These are phyloP conservation scores for Brachionus asplanchnoidis DNA, from an alignment of 1,140 invertebrate species.

Conservation along the genomic window DNA sequence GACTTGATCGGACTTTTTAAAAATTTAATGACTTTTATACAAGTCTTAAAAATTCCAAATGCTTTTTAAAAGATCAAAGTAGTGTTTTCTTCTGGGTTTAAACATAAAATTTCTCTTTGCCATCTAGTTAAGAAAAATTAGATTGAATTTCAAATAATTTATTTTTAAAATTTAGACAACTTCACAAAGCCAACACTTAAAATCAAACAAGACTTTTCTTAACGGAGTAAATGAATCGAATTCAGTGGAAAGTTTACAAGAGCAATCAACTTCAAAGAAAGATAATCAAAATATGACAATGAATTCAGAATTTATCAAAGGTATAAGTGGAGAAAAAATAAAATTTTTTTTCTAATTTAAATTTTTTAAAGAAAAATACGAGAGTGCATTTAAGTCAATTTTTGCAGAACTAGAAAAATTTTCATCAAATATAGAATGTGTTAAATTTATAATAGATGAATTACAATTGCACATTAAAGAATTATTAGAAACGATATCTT, in stretches of 20 bases:
- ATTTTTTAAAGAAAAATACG: slow-evolving; percentile 34
- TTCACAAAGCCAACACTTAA: not conserved
- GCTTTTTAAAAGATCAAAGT: not conserved
- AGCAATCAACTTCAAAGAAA: not conserved
- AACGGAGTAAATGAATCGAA: not conserved
- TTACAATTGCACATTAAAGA: slow-evolving; percentile 32
- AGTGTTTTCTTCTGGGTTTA: too few species aligned
- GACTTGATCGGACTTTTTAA: too few species aligned
- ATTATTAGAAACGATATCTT: not conserved
- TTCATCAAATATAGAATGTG: slow-evolving; percentile 5
- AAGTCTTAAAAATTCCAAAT: too few species aligned
- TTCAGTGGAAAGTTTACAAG: not conserved
- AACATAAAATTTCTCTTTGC: too few species aligned
- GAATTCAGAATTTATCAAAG: not conserved
- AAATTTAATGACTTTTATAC: too few species aligned
- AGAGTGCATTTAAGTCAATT: slow-evolving; percentile 26
- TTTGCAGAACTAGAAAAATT: slow-evolving; percentile 10
- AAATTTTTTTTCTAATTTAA: not conserved
- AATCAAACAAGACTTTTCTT: not conserved
- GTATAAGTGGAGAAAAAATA: too few species aligned
- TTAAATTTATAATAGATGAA: not conserved
- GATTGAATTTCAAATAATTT: not conserved
- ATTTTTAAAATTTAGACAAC: not conserved
- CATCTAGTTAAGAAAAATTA: too few species aligned
- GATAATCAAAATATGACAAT: not conserved